Evolutionary conservation across 2,797 vertebrate genomes (phyloP), one percentile per base, ranked within the genome.

Genomic region (Darevskia mixta): DNA sequence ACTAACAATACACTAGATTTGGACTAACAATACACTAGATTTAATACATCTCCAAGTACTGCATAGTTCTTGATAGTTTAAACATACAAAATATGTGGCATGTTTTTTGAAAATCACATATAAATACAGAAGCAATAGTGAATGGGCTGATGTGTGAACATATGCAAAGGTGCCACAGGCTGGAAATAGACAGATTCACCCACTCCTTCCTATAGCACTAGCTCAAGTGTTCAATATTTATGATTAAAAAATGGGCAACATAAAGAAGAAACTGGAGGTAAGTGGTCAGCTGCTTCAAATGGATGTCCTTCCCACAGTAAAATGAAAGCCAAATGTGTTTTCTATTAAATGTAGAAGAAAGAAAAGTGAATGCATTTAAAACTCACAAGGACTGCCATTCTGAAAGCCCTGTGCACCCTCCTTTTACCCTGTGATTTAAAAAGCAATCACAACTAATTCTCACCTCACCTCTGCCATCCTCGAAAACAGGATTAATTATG

Each of bases 361-460:
- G 61, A 35, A 17, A 55, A 20, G 18, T 18, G 9, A 49, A 85
- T 43, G n/a, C 3, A 61, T 58, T n/a, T 67, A 8, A 35, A 81
- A 43, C 20, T 71, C 10, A 10, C 20, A 27, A 58, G 25, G 23
- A 69, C 17, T 8, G 27, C 27, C n/a, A 20, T 64, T 43, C 8
- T 8, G 29, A 35, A 38, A 5, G 76, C 71, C 20, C 10, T 27
- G 23, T 1, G 15, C 64, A 67, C 8, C 17, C 29, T 55, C 66
- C 23, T 86, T 38, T 38, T 71, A 55, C 8, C n/a, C 77, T 41
- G 17, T 80, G 58, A 80, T 72, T 86, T 80, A 69, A 86, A 32
- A 85, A n/a, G 25, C 73, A 87, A 17, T 83, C 41, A 0, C 29
- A 0, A 23, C 6, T 20, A 18, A 8, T 73, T 61, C 58, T 61